Conservation (phyloP, 1,140 invertebrate species). For the Hyposmocoma kahamanoa region DNA sequence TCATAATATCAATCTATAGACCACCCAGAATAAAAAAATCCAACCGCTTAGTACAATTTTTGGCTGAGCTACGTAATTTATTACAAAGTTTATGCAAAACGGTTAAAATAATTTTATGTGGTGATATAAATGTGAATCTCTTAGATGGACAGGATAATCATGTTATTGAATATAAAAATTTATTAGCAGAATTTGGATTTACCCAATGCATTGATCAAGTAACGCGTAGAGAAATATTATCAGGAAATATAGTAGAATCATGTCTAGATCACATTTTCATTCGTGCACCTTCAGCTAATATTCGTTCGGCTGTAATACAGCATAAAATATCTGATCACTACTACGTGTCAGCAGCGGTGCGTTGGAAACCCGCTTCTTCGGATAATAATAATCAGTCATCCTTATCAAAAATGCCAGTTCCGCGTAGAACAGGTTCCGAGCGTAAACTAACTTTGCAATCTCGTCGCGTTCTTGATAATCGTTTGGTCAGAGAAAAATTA, state of each 20-base stretch:
- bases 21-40: not conserved
- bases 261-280: constrained; percentile 8
- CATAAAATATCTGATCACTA: constrained; percentile 7
- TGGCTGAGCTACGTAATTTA: not conserved
- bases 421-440: too few species aligned
- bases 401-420: too few species aligned
- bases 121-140: constrained; percentile 9
- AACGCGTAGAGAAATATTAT: constrained; percentile 5
- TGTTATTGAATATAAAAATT: constrained; percentile 4
- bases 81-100: not conserved
- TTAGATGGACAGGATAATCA: constrained; percentile 3
- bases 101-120: not conserved
- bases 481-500: not conserved
- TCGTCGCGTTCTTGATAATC: not conserved
- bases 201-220: constrained; percentile 1
- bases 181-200: constrained; percentile 6
- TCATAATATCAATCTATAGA: constrained; percentile 3
- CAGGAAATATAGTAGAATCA: not conserved
- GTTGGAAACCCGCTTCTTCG: not conserved
- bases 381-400: too few species aligned
- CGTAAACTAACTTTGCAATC: too few species aligned
- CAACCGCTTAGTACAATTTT: not conserved
- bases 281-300: not conserved
- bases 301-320: constrained; percentile 4
- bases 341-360: not conserved